Evolutionary conservation across 1,140 invertebrate genomes (phyloP).

Genomic region (Myzus persicae): DNA sequence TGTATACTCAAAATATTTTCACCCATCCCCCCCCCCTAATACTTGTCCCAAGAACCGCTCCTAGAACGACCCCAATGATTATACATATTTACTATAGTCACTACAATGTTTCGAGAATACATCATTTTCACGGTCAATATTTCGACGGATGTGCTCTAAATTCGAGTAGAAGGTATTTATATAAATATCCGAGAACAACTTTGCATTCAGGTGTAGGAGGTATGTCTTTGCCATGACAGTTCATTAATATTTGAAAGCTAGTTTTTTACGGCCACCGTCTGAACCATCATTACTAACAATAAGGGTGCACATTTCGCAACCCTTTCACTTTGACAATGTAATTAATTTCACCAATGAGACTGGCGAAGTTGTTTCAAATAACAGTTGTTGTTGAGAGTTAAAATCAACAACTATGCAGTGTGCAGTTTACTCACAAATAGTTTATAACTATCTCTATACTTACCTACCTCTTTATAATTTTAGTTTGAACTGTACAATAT

Average conservation of each 20-base stretch:
- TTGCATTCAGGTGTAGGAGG: fast-evolving
- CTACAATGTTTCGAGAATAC: not conserved
- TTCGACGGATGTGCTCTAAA: not conserved
- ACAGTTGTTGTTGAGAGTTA: not conserved
- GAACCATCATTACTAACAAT: not conserved
- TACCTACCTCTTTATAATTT: not conserved
- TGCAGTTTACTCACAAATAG: not conserved
- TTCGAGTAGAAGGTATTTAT: not conserved
- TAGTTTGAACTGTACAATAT: not conserved
- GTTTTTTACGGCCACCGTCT: not conserved
- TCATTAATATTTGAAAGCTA: not conserved
- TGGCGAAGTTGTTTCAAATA: not conserved
- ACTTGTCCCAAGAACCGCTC: not conserved
- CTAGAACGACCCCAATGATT: too few species aligned
- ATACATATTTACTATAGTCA: not conserved
- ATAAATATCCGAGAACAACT: too few species aligned
- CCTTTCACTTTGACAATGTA: not conserved
- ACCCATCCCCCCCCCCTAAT: not conserved
- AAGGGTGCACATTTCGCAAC: not conserved
- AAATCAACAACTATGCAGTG: not conserved
- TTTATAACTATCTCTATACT: not conserved
- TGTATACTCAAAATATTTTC: not conserved
- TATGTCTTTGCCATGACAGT: not conserved
- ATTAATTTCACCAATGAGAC: not conserved
- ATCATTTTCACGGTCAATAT: not conserved